phyloP scores from a whole-genome alignment of 2,113 vertebrate genomes.

The Bubo bubo region DNA sequence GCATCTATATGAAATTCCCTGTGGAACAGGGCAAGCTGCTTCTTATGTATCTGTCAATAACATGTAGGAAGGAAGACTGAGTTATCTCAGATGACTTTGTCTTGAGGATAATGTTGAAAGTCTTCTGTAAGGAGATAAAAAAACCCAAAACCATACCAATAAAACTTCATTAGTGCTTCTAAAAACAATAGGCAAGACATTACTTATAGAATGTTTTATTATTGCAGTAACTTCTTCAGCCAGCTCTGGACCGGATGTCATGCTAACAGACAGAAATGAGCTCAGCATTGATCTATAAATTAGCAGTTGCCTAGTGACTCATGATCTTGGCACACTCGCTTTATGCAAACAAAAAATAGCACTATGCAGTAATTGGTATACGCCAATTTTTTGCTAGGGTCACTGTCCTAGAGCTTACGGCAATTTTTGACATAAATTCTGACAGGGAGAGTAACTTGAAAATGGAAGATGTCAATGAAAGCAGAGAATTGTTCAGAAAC shows the following conservation, averaged over 20 bases:
- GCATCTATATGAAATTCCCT: neutral
- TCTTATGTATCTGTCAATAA: neutral
- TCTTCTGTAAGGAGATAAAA: neutral
- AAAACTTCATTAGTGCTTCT: neutral
- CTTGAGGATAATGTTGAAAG: neutral
- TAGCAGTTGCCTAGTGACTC: slow-evolving; percentile 57
- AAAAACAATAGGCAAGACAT: neutral
- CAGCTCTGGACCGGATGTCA: neutral
- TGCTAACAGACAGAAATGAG: slow-evolving; percentile 20
- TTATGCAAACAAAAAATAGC: slow-evolving; percentile 40
- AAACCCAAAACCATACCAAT: neutral
- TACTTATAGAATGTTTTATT: neutral
- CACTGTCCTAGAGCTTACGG: neutral
- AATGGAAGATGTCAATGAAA: neutral
- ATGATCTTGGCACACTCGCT: slow-evolving; percentile 1
- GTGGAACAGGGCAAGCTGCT: neutral
- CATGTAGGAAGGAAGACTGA: neutral
- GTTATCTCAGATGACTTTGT: neutral
- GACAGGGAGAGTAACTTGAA: neutral
- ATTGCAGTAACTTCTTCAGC: neutral
- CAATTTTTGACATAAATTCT: neutral
- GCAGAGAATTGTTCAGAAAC: neutral
- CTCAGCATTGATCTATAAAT: slow-evolving; percentile 56
- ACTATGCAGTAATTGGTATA: slow-evolving; percentile 10
- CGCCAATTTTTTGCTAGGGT: neutral